These are phyloP conservation scores for Acrobasis consociella DNA, from an alignment of 2,888 invertebrate species.

Conservation along the genomic window DNA sequence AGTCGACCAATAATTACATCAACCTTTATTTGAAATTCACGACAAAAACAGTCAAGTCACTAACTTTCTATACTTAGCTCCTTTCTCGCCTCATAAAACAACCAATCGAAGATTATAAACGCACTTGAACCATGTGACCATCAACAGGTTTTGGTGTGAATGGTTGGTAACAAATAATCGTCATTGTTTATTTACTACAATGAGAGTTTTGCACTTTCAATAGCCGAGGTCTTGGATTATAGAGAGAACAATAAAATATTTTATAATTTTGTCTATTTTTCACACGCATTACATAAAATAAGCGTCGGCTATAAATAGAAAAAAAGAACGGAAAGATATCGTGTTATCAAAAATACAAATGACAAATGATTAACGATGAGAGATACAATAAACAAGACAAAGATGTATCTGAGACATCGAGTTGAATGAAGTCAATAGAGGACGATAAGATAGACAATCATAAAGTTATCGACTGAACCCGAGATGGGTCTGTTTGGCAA, in stretches of 20 bases:
- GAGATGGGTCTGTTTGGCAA: too few species aligned
- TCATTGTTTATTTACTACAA: constrained; percentile 10
- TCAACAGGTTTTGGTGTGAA: constrained; percentile 2
- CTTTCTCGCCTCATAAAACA: not conserved
- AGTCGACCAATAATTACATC: not conserved
- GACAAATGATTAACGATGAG: constrained; percentile 16
- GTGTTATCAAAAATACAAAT: not conserved
- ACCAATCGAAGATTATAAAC: not conserved
- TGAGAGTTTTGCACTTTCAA: constrained; percentile 6
- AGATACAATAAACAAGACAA: constrained; percentile 16
- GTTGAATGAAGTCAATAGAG: constrained; percentile 20
- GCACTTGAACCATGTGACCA: not conserved
- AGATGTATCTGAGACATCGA: constrained; percentile 9
- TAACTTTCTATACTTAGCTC: not conserved
- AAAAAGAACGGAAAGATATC: not conserved
- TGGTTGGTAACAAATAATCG: constrained; percentile 5
- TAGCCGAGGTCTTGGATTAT: not conserved
- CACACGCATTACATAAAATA: not conserved
- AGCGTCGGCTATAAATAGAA: not conserved
- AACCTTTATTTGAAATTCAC: not conserved
- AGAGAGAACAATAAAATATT: not conserved
- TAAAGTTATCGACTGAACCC: constrained; percentile 24
- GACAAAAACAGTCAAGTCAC: not conserved
- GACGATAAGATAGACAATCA: constrained; percentile 17
- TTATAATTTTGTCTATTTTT: not conserved